These are phyloP conservation scores for Varanus salvator DNA, from an alignment of 2,113 vertebrate species.

Conservation along the genomic window DNA sequence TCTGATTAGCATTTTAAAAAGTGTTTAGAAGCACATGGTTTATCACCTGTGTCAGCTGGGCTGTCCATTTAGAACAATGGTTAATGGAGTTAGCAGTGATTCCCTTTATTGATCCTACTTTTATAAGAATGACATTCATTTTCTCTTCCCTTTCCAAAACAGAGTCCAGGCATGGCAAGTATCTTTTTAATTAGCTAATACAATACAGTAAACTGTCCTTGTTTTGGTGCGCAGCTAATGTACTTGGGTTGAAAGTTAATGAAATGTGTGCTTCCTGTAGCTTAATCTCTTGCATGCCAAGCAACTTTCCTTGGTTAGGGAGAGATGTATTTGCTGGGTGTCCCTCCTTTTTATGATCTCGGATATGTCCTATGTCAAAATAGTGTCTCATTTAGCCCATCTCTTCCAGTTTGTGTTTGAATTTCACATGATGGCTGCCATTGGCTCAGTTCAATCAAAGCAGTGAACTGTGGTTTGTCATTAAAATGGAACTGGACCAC, in stretches of 20 bases:
- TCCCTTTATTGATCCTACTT: conserved; percentile 58
- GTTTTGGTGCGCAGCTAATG: background rate
- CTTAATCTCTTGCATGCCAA: conserved; percentile 28
- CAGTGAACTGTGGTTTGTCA: background rate
- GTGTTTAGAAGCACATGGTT: conserved; percentile 68
- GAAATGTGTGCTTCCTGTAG: conserved; percentile 38
- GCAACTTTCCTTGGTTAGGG: background rate
- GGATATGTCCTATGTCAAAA: background rate
- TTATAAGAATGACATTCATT: conserved; percentile 55
- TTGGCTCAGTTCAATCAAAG: background rate
- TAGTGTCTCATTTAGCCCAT: background rate
- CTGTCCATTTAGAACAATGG: conserved; percentile 51
- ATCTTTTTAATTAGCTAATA: conserved; percentile 52
- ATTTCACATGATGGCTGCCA: conserved; percentile 11
- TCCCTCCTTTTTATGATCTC: rapidly evolving
- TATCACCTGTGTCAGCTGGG: conserved; percentile 65
- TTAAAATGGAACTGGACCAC: background rate
- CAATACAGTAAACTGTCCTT: conserved; percentile 31
- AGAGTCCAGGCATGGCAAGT: conserved; percentile 43
- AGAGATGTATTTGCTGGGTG: conserved; percentile 13
- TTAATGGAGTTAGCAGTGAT: conserved; percentile 69
- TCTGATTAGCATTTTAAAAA: conserved; percentile 73
- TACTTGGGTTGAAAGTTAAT: conserved; percentile 53
- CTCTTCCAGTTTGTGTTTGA: background rate
- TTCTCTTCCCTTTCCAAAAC: conserved; percentile 65